phyloP scores from a whole-genome alignment of 2,113 vertebrate species.

The Nycticebus coucang region DNA sequence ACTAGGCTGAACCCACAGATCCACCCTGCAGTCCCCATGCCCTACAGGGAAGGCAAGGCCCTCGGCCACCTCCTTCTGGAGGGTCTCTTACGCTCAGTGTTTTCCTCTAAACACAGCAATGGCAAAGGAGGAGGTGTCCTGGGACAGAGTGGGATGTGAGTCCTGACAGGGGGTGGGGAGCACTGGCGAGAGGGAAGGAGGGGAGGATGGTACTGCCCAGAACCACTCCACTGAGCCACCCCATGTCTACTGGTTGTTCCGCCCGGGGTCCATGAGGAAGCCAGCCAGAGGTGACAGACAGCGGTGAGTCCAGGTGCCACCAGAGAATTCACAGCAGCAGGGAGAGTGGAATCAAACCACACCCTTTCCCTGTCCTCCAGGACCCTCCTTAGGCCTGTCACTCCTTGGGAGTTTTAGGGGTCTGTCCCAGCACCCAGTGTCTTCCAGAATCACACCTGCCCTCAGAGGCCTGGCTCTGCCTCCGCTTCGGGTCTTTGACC shows the following conservation, averaged over 20 bases:
- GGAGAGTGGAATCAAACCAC: neutral
- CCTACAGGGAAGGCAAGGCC: neutral
- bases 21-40: neutral
- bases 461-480: neutral
- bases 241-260: neutral
- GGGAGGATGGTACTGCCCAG: accelerated
- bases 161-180: neutral
- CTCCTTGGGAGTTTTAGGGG: neutral
- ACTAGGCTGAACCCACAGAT: neutral
- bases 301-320: neutral
- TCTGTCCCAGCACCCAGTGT: neutral
- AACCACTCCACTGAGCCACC: neutral
- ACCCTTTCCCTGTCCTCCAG: neutral
- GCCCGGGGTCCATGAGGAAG: slow-evolving; percentile 23
- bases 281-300: slow-evolving; percentile 18
- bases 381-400: neutral
- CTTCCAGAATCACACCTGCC: neutral
- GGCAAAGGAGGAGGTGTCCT: neutral
- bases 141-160: neutral
- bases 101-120: neutral
- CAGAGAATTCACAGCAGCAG: neutral
- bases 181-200: neutral
- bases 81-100: neutral
- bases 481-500: neutral
- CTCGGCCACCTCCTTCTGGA: neutral